Base-by-base conservation (phyloP, 2,113 vertebrate species). In the Coptodon bakossiorum region DNA sequence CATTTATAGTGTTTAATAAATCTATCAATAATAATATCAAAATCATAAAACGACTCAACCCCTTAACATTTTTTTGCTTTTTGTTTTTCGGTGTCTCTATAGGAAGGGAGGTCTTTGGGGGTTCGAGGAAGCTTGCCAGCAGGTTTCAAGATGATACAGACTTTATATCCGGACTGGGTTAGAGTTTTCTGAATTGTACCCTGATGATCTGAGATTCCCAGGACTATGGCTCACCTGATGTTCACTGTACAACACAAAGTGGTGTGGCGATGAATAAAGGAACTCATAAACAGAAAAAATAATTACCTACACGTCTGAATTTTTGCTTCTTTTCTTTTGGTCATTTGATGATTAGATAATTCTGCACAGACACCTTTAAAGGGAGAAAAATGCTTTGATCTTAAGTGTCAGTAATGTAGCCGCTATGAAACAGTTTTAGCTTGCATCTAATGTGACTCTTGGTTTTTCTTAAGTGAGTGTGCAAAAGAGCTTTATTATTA, bases 181-280 rank as follows among this genome's bases (percentile, higher is more conserved):
- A 61, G 34, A 68, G 8, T 83, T 66, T 81, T 80, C 68, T 76
- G 57, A 56, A 24, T 79, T 82, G 6, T 16, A 31, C 59, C 57
- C 24, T 71, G 48, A 84, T 79, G 61, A 50, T 80, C 22, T 82
- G 68, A 88, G 50, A 76, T 57, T 73, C 73, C 22, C 31, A 83
- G 22, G 53, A 59, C 78, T 45, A 12, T 81, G 80, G 54, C 53
- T 29, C 52, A 1, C 14, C 45, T 83, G 22, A 81, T 85, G 59
- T 76, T 83, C 80, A 82, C 38, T 89, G 86, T 87, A 88, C 71
- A 85, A 84, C 82, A 84, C 78, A 90, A 81, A 85, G 31, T 85
- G 66, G n/a, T 85, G 87, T 91, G 68, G 56, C 80, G 14, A 48
- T 83, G 6, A 94, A 94, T 93, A 95, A 95, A 95, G n/a, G 8